Conservation (phyloP, 2,797 vertebrate species). For the Darevskia mixta region DNA sequence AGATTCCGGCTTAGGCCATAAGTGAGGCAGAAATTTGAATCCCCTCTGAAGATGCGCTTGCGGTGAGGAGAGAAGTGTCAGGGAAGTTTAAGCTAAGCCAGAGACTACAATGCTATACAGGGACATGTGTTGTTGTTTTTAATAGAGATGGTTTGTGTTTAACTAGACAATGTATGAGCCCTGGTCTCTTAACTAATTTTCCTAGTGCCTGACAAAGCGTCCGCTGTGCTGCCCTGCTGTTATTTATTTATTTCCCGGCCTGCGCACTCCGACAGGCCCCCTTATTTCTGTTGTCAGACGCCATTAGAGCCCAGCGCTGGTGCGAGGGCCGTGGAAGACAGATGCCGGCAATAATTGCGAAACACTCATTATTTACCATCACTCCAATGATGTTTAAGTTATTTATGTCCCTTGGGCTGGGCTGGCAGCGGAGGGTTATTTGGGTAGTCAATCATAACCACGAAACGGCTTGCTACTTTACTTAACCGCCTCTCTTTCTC, state of each 20-base stretch:
- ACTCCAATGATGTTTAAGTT: conserved; percentile 59
- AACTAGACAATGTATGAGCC: conserved; percentile 38
- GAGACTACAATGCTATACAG: not conserved
- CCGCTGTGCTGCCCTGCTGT: conserved; percentile 49
- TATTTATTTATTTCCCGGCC: conserved; percentile 69
- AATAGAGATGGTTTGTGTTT: conserved; percentile 52
- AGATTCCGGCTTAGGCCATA: not conserved
- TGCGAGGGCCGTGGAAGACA: conserved; percentile 32
- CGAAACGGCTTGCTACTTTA: not conserved
- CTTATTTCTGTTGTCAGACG: conserved; percentile 72
- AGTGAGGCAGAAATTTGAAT: not conserved
- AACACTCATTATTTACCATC: conserved; percentile 71
- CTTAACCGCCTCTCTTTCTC: conserved; percentile 54
- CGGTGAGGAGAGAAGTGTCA: not conserved
- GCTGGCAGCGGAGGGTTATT: conserved; percentile 38
- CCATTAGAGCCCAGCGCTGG: conserved; percentile 62
- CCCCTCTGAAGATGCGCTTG: not conserved
- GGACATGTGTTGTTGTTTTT: not conserved
- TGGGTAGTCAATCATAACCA: not conserved
- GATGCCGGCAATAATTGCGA: conserved; percentile 71
- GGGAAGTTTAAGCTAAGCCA: not conserved
- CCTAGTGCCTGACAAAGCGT: conserved; percentile 30
- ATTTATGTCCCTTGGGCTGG: conserved; percentile 57
- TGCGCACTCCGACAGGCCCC: conserved; percentile 55
- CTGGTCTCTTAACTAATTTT: conserved; percentile 65